Percentiles rank a stretch among this genome's conserved stretches.
phyloP scores from a whole-genome alignment of 2,888 invertebrate species.

The Gibbula magus region DNA sequence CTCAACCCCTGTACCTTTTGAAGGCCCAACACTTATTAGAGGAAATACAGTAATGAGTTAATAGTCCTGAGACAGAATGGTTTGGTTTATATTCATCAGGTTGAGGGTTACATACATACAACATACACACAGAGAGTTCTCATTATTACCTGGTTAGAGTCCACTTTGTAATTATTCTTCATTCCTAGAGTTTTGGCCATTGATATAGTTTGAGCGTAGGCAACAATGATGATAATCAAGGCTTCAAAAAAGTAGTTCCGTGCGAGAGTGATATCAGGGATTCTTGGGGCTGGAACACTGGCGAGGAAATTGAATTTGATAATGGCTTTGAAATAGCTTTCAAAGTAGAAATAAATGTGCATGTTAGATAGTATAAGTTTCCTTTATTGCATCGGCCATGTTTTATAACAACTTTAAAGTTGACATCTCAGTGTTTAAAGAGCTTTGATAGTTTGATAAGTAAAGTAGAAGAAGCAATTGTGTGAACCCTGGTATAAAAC shows the following conservation, averaged over 20 bases:
- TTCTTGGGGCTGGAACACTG: slow-evolving; percentile 48
- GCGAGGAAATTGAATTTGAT: neutral
- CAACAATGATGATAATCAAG: slow-evolving; percentile 75
- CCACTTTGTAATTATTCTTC: slow-evolving; percentile 75
- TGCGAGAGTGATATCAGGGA: slow-evolving; percentile 45
- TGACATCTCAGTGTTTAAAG: too few species aligned
- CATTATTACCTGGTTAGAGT: slow-evolving; percentile 7
- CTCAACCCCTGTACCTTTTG: too few species aligned
- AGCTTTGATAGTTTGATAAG: too few species aligned
- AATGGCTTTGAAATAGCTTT: neutral
- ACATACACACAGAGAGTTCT: neutral
- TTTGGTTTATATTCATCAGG: too few species aligned
- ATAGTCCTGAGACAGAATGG: too few species aligned
- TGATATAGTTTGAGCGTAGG: slow-evolving; percentile 76
- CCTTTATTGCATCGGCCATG: too few species aligned
- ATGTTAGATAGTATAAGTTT: too few species aligned
- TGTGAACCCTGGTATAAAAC: neutral
- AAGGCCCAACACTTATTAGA: too few species aligned
- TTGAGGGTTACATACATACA: too few species aligned
- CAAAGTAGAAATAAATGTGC: neutral
- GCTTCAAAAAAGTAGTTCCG: slow-evolving; percentile 73
- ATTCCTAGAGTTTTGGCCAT: slow-evolving; percentile 76
- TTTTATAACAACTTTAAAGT: too few species aligned
- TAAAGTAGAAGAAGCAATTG: too few species aligned
- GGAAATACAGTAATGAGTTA: too few species aligned